These are phyloP conservation scores for Acipenser transmontanus DNA, from an alignment of 2,797 vertebrate species.

Conservation along the genomic window DNA sequence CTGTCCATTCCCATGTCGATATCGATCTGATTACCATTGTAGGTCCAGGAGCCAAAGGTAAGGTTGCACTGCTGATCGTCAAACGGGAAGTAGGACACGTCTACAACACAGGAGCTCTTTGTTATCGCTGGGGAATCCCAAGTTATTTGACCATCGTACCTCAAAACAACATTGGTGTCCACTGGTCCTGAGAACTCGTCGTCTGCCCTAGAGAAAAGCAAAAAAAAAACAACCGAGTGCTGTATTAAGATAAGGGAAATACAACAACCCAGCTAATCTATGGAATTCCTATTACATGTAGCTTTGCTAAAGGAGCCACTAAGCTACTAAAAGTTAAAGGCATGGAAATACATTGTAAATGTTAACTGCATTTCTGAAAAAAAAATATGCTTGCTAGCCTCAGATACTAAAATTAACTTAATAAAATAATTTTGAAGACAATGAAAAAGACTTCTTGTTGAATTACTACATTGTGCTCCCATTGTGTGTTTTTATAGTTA, in stretches of 20 bases:
- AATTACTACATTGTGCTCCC: too few relatives aligned
- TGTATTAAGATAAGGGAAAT: not conserved
- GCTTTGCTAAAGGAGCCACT: too few relatives aligned
- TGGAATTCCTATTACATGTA: too few relatives aligned
- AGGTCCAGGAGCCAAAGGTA: constrained; percentile 97
- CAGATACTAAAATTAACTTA: too few relatives aligned
- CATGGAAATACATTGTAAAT: too few relatives aligned
- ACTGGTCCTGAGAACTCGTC: constrained; percentile 78
- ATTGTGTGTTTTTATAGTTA: too few relatives aligned
- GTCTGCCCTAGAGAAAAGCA: constrained; percentile 67
- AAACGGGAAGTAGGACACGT: constrained; percentile 93
- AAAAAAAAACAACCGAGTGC: not conserved
- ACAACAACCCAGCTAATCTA: too few relatives aligned
- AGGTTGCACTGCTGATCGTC: constrained; percentile 91
- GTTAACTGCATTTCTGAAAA: too few relatives aligned
- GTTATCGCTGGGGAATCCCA: constrained; percentile 96
- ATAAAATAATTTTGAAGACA: too few relatives aligned
- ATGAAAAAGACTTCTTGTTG: too few relatives aligned
- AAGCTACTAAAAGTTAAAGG: too few relatives aligned
- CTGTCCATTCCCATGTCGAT: constrained; percentile 77
- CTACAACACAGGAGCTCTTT: constrained; percentile 91
- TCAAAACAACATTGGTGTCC: constrained; percentile 87
- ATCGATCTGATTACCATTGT: constrained; percentile 96
- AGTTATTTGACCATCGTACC: constrained; percentile 87
- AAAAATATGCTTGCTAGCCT: too few relatives aligned